These are phyloP conservation scores for Drosophila neonasuta DNA, from an alignment of 2,888 invertebrate species.

Conservation along the genomic window DNA sequence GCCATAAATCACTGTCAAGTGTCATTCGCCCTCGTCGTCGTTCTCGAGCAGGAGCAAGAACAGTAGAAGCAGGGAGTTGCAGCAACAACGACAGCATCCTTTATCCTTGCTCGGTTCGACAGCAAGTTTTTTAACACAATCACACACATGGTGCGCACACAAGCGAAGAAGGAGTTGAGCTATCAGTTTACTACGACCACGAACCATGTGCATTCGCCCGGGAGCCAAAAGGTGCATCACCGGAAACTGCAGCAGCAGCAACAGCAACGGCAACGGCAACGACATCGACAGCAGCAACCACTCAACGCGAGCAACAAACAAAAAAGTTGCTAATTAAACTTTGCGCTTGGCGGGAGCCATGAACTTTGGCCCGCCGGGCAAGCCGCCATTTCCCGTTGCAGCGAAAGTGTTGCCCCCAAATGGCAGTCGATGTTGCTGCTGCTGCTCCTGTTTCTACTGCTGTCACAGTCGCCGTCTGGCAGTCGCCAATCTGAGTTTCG, in stretches of 20 bases:
- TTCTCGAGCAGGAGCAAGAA: constrained; percentile 4
- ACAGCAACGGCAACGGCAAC: constrained; percentile 32
- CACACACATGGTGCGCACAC: constrained; percentile 26
- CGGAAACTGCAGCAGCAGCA: constrained; percentile 54
- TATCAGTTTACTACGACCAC: constrained; percentile 54
- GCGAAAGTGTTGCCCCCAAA: constrained; percentile 68
- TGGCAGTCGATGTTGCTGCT: constrained; percentile 2
- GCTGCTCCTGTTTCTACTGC: not conserved
- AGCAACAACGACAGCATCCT: constrained; percentile 48
- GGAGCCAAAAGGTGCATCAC: constrained; percentile 69
- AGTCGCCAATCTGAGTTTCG: constrained; percentile 33
- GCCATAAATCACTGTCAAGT: constrained; percentile 82
- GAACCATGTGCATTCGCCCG: constrained; percentile 60
- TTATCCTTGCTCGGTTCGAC: constrained; percentile 55
- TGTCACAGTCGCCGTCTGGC: constrained; percentile 4
- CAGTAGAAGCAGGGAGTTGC: constrained; percentile 8
- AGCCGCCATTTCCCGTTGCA: constrained; percentile 37
- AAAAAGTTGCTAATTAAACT: constrained; percentile 75
- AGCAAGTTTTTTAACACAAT: constrained; percentile 60
- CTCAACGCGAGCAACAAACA: constrained; percentile 43
- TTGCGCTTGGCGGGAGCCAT: constrained; percentile 61
- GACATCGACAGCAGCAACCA: constrained; percentile 40
- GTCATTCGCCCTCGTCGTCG: constrained; percentile 77
- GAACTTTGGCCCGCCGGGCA: constrained; percentile 61
- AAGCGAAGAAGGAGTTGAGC: constrained; percentile 21